Evolutionary conservation across 2,888 invertebrate species (phyloP), one percentile per base, ranked within the genome.

Genomic region (Halictus quadricinctus): DNA sequence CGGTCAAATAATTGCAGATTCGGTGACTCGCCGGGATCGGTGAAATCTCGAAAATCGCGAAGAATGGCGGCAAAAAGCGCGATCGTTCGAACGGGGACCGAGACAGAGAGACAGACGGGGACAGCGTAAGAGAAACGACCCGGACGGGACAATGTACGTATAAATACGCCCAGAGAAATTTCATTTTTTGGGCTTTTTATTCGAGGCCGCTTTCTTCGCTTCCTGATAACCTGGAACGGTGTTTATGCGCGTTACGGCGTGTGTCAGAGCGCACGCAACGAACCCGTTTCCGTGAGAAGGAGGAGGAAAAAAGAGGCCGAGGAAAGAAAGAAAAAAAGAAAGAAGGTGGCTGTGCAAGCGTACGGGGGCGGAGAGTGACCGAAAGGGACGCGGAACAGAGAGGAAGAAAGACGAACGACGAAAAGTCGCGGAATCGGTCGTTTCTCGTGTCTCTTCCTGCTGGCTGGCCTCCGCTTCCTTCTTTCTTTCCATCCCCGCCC

Each of bases 241-340:
- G 48, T 85, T 84, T 86, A 74, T 79, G 75, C 83, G 78, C 25
- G 77, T 46, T 29, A 2, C 64, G 7, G 29, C 64, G 81, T 69
- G 78, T 80, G 66, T 60, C 79, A 74, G 75, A 12, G 58, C 58
- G 80, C 90, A 88, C 86, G 88, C 88, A 86, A 88, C 86, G 74
- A 85, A 80, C 80, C 81, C 83, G 78, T 88, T 90, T 90, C 89
- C 89, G 88, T 72, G 87, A 83, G 88, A 64, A 21, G 41, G 66
- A 41, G 36, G 36, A 69, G 66, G 36, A 21, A 69, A 36, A 36
- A 10, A 36, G 66, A 69, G 41, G 66, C 36, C 7, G 36, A 66
- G 8, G 5, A 60, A 60, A 64, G 60, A 13, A 29, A 64, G 18
- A 69, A 69, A 21, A 41, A 21, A 21, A 41, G 64, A 29, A 36